phyloP scores from a whole-genome alignment of 2,113 vertebrate species.

The Oncorhynchus clarkii region DNA sequence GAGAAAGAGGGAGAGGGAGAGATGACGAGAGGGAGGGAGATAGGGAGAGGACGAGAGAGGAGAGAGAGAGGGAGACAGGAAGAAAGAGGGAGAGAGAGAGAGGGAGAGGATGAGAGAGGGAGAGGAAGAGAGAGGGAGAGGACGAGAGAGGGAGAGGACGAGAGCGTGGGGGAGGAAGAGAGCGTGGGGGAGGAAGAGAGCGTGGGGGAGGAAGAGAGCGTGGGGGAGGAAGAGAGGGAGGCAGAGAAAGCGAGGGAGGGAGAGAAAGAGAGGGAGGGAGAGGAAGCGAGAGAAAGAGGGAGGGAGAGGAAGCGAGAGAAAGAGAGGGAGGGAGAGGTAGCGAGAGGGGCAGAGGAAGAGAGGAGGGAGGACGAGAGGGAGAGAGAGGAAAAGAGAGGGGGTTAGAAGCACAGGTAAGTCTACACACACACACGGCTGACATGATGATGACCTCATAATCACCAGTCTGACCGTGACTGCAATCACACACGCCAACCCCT shows the following conservation, averaged over 20 bases:
- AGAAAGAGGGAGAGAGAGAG: fast-evolving
- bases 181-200: too few species aligned
- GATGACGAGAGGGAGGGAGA: neutral
- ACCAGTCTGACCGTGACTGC: neutral
- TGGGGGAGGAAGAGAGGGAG: neutral
- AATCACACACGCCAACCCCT: neutral
- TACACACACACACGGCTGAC: neutral
- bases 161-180: neutral
- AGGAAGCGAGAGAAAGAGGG: too few species aligned
- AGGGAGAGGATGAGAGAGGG: too few species aligned
- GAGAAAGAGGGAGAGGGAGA: too few species aligned
- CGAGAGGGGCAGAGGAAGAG: too few species aligned
- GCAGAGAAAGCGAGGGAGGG: too few species aligned
- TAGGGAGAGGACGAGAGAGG: neutral
- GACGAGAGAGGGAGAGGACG: fast-evolving
- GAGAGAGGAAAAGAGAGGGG: neutral
- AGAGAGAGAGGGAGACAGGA: fast-evolving
- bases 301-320: fast-evolving
- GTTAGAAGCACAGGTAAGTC: neutral
- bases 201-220: too few species aligned
- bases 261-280: neutral
- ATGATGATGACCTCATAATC: too few species aligned
- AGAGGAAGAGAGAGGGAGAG: too few species aligned
- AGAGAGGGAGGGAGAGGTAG: too few species aligned
- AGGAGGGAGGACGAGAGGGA: too few species aligned